Evolutionary conservation across 2,888 invertebrate species (phyloP).

Genomic region (Euproctis similis): DNA sequence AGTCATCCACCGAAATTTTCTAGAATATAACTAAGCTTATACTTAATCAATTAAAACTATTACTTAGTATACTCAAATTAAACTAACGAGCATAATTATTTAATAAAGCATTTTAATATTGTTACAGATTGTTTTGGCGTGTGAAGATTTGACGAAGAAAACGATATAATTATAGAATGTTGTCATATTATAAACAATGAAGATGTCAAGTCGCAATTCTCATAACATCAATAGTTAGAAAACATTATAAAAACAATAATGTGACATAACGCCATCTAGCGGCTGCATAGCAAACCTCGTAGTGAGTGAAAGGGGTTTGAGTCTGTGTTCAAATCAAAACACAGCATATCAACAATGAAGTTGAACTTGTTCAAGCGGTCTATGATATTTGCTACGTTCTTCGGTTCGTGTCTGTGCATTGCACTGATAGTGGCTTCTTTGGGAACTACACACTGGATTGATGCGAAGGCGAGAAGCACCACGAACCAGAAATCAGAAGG

Average conservation of each 20-base stretch:
- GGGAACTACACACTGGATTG: conserved; percentile 89
- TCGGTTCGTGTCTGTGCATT: conserved; percentile 85
- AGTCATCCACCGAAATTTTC: too few relatives aligned
- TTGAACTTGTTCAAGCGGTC: conserved; percentile 84
- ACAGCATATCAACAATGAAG: too few relatives aligned
- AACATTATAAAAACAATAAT: conserved; percentile 46
- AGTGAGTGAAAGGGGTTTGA: conserved; percentile 39
- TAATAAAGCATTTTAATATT: conserved; percentile 15
- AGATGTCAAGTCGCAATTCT: conserved; percentile 27
- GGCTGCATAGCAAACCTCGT: conserved; percentile 33
- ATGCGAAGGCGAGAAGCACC: conserved; percentile 81
- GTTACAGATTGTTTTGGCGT: conserved; percentile 55
- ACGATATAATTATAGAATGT: conserved; percentile 31
- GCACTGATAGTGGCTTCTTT: conserved; percentile 87
- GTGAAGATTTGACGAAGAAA: conserved; percentile 37
- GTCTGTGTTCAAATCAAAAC: too few relatives aligned
- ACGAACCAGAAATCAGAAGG: conserved; percentile 84
- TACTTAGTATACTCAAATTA: too few relatives aligned
- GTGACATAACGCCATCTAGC: conserved; percentile 62
- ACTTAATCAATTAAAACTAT: too few relatives aligned
- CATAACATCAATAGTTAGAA: conserved; percentile 47
- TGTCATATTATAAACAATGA: conserved; percentile 41
- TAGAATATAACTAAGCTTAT: too few relatives aligned
- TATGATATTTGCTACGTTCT: conserved; percentile 88
- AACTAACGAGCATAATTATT: too few relatives aligned